Evolutionary conservation across 30 jellyfish, hydroid and myxozoan species (phyloP).

Genomic region (Calvadosia cruxmelitensis): DNA sequence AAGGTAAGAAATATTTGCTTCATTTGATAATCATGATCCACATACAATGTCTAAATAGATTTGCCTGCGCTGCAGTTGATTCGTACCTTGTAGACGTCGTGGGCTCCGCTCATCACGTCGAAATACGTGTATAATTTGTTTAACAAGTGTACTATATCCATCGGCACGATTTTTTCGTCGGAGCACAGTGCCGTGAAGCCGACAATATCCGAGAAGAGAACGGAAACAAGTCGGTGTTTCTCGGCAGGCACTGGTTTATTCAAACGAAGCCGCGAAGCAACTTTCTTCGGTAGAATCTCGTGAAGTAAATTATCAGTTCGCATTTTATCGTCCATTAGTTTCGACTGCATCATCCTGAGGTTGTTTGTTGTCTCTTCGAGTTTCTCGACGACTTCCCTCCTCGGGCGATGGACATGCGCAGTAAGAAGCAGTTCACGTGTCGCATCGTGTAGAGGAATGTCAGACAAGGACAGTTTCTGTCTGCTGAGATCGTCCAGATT

Average conservation of each 20-base stretch:
- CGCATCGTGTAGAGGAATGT: constrained; percentile 68
- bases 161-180: constrained; percentile 64
- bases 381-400: constrained; percentile 54
- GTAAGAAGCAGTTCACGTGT: constrained; percentile 61
- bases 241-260: constrained; percentile 80
- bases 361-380: constrained; percentile 53
- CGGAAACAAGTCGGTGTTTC: constrained; percentile 43
- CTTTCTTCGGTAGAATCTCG: constrained; percentile 54
- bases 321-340: constrained; percentile 51
- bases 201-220: constrained; percentile 64
- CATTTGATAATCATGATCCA: too few relatives aligned
- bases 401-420: constrained; percentile 55
- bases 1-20: too few relatives aligned
- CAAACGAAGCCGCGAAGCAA: constrained; percentile 53
- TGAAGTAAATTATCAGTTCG: constrained; percentile 58
- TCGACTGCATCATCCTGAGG: constrained; percentile 37
- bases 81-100: constrained; percentile 66
- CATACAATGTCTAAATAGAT: too few relatives aligned
- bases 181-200: constrained; percentile 83
- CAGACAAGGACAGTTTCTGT: constrained; percentile 42
- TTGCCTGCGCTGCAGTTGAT: not conserved
- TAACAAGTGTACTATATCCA: constrained; percentile 65
- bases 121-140: constrained; percentile 62
- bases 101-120: constrained; percentile 54
- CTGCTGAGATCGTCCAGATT: constrained; percentile 33